Conservation (phyloP, 2,888 invertebrate species). For the Patella depressa region DNA sequence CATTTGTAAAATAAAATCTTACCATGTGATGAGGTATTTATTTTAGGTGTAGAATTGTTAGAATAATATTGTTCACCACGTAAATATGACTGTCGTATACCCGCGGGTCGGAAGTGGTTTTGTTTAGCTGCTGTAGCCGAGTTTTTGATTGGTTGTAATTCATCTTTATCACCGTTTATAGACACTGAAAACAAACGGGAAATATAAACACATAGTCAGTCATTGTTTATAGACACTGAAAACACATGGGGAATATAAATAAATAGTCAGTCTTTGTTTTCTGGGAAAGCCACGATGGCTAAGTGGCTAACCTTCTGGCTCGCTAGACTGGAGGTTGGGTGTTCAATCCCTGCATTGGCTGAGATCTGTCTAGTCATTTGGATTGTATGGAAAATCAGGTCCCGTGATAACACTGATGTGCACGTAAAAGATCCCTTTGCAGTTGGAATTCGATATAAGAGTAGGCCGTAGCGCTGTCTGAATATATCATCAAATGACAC, state of each 20-base stretch:
- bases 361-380: too few species aligned
- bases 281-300: too few species aligned
- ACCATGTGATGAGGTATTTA: slow-evolving; percentile 7
- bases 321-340: too few species aligned
- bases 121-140: slow-evolving; percentile 46
- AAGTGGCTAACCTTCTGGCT: too few species aligned
- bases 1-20: slow-evolving; percentile 14
- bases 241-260: slow-evolving; percentile 19
- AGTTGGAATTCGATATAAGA: too few species aligned
- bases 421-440: too few species aligned
- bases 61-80: slow-evolving; percentile 47
- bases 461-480: too few species aligned
- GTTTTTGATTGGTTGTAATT: slow-evolving; percentile 39
- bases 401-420: too few species aligned
- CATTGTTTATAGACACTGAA: slow-evolving; percentile 47
- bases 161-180: slow-evolving; percentile 47
- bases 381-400: too few species aligned
- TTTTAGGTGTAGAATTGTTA: slow-evolving; percentile 9
- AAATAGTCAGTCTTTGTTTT: neutral
- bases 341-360: too few species aligned
- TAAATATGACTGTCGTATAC: slow-evolving; percentile 45
- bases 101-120: slow-evolving; percentile 51
- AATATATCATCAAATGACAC: too few species aligned
- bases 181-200: slow-evolving; percentile 40
- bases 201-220: slow-evolving; percentile 21